Percentiles rank a stretch among this genome's conserved stretches.
Conservation (phyloP, 1,140 invertebrate genomes). For the Trichonephila clavata region DNA sequence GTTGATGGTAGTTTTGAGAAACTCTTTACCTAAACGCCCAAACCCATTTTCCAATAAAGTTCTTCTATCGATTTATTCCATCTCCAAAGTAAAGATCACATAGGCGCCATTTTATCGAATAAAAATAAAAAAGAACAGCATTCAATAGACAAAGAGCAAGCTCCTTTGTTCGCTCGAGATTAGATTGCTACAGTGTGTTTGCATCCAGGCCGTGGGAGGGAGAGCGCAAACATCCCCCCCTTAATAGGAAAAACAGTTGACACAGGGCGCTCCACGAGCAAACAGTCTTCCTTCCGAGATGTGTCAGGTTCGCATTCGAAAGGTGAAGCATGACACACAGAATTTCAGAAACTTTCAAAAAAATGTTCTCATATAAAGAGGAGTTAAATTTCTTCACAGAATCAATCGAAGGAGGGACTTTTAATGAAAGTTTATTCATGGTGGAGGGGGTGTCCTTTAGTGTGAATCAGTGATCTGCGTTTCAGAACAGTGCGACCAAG, state of each 20-base stretch:
- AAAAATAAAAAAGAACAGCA: neutral
- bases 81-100: neutral
- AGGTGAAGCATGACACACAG: neutral
- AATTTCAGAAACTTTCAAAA: neutral
- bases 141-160: neutral
- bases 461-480: no score
- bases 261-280: neutral
- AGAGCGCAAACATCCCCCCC: neutral
- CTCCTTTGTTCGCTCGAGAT: neutral
- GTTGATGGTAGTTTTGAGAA: neutral
- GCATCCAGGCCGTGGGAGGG: neutral
- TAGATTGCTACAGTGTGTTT: no score
- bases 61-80: neutral
- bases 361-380: neutral
- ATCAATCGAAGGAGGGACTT: neutral
- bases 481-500: no score
- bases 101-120: neutral
- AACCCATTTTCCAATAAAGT: neutral
- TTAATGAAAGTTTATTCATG: no score
- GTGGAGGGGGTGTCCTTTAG: no score
- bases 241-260: neutral
- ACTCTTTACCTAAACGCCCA: neutral
- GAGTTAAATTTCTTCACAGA: neutral
- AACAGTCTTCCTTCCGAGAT: neutral
- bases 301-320: neutral